Evolutionary conservation across 2,888 invertebrate species (phyloP), one percentile per base, ranked within the genome.

Genomic region (Tupiocoris notatus): DNA sequence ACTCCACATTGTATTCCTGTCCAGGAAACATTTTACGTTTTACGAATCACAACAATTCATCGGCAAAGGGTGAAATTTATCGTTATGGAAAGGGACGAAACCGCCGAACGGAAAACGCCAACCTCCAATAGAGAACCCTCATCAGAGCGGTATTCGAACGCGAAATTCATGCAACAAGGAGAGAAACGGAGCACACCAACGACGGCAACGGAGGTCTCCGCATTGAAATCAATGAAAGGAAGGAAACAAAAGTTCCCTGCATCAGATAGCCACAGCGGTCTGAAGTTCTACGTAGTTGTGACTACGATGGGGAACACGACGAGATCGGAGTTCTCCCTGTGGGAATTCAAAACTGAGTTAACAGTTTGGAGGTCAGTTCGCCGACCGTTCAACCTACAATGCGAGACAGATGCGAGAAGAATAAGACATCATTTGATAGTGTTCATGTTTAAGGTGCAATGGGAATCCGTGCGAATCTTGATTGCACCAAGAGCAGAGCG

Each of bases 151-250:
- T 39, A 39, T 39, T 39, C 39, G 39, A 39, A 39, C 12, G 39
- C 39, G 39, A 3, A 39, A 39, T 39, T 39, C 39, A 39, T 39
- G 12, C 39, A 39, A 39, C 39, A 39, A 39, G n/a, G 39, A 39
- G 39, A 7, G 39, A 39, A 39, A 39, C 39, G 6, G 12, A 39
- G 39, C n/a, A n/a, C n/a, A n/a, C n/a, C n/a, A n/a, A n/a, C n/a
- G n/a, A n/a, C n/a, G n/a, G n/a, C 39, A 39, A 39, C 39, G 39
- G 12, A 39, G 39, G 39, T 39, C 39, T 39, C 70, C 59, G 70
- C 70, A 70, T 24, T 70, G 70, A 70, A 70, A 70, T 70, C 70
- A 70, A 70, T 70, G 70, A 17, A 70, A 70, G 70, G 70, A 70
- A 70, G 70, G 70, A 70, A 70, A 70, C 70, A 70, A 70, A 70